Conservation (phyloP, 1,140 invertebrate species). For the Patella vulgata region DNA sequence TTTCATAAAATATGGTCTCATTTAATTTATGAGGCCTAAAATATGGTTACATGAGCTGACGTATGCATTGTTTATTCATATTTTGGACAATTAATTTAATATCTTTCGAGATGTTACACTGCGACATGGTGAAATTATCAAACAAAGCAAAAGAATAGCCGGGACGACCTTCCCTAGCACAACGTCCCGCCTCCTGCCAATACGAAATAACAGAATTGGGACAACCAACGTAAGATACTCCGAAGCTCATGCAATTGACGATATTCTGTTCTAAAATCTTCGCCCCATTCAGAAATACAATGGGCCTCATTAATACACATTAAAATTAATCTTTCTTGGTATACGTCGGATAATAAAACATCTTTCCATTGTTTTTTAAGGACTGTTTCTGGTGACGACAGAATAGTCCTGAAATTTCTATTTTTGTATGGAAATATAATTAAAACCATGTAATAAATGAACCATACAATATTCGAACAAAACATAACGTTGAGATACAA, state of each 20-base stretch:
- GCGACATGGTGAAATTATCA: not conserved
- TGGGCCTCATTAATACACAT: slow-evolving; percentile 21
- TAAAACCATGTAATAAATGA: no score
- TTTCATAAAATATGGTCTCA: no score
- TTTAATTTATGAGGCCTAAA: no score
- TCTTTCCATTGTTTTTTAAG: slow-evolving; percentile 17
- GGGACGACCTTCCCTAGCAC: not conserved
- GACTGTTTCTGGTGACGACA: slow-evolving; percentile 13
- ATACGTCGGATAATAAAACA: slow-evolving; percentile 10
- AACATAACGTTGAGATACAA: no score
- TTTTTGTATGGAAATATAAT: no score
- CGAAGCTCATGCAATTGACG: slow-evolving; percentile 4
- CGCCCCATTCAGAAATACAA: slow-evolving; percentile 25
- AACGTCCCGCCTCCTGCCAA: not conserved
- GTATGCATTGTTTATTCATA: no score
- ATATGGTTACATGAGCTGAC: no score
- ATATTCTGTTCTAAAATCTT: slow-evolving; percentile 19
- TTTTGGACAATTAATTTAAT: no score
- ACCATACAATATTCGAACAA: no score
- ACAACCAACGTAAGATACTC: slow-evolving; percentile 11
- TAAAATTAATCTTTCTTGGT: not conserved
- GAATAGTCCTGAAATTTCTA: slow-evolving; percentile 1
- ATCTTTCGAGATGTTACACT: not conserved
- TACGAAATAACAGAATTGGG: slow-evolving; percentile 1
- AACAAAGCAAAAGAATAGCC: not conserved